Evolutionary conservation across 2,113 vertebrate species (phyloP).

Genomic region (Ochotona princeps): DNA sequence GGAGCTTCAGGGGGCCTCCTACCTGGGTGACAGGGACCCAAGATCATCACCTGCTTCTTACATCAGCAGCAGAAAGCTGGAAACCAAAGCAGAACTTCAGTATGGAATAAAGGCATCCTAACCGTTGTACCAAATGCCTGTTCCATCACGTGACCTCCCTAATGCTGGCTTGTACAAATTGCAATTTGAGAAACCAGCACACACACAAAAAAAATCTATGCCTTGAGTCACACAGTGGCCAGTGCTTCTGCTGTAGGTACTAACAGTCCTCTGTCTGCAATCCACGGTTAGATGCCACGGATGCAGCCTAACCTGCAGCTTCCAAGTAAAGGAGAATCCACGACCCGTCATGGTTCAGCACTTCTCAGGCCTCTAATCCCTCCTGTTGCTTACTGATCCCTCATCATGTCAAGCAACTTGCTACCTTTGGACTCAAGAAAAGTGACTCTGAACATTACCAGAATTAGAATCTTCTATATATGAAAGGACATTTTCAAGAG

Average conservation of each 20-base stretch:
- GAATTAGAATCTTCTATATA: neutral
- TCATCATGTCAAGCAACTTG: neutral
- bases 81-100: too few relatives aligned
- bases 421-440: neutral
- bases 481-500: neutral
- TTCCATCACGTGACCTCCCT: neutral
- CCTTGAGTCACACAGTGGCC: neutral
- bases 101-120: too few relatives aligned
- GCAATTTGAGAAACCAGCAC: neutral
- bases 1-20: too few relatives aligned
- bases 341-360: neutral
- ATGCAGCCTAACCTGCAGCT: neutral
- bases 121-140: too few relatives aligned
- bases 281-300: too few relatives aligned
- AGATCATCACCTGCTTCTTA: too few relatives aligned
- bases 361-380: neutral
- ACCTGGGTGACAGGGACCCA: too few relatives aligned
- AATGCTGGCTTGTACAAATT: neutral
- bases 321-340: neutral
- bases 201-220: neutral
- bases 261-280: neutral
- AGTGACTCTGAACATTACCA: neutral
- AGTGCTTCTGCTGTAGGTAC: neutral
- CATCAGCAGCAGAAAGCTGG: too few relatives aligned
- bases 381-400: neutral